Evolutionary conservation across 2,888 invertebrate species (phyloP), one percentile per base, ranked within the genome.

Genomic region (Microctonus aethiopoides): DNA sequence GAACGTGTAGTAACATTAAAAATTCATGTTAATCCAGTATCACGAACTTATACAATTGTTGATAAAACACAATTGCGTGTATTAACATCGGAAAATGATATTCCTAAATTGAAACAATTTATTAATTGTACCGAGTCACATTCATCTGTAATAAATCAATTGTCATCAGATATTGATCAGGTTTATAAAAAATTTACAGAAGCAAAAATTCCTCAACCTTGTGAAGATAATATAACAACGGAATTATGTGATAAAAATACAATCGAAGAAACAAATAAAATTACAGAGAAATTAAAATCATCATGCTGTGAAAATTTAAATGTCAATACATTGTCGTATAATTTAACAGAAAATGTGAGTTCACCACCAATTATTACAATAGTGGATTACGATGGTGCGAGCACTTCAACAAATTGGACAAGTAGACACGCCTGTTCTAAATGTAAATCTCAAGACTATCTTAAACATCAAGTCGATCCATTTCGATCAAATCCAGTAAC

Each of bases 41-140:
- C 83, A 32, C 78, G 83, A 52, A 81, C 83, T 57, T 83, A 81
- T 57, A 81, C 81, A 46, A 82, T 83, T 60, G 78, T 82, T 2
- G 26, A 56, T 26, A 56, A 39, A 11, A 16, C 11, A 13, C 34
- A 56, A 52, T 29, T 20, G 9, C 39, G 34, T 20, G 7, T 57
- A 34, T 16, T 34, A 2, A 57, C 34, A 9, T 61, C 60, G 6
- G 60, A 61, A 6, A 61, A 36, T 61, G 24, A 61, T 5, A 61
- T 61, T 24, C 13, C 34, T 2, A 61, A 39, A 22, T 39, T 36
- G 13, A 22, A 61, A 39, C 39, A 24, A 36, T 22, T 41, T n/a
- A 2, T 61, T 0, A 20, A 39, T 11, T 24, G 11, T 24, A 26
- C 13, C 10, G 9, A 41, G 7, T 22, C 22, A 36, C 20, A 22